Conservation (phyloP, 2,888 invertebrate species). For the Prosopocoilus inquinatus region DNA sequence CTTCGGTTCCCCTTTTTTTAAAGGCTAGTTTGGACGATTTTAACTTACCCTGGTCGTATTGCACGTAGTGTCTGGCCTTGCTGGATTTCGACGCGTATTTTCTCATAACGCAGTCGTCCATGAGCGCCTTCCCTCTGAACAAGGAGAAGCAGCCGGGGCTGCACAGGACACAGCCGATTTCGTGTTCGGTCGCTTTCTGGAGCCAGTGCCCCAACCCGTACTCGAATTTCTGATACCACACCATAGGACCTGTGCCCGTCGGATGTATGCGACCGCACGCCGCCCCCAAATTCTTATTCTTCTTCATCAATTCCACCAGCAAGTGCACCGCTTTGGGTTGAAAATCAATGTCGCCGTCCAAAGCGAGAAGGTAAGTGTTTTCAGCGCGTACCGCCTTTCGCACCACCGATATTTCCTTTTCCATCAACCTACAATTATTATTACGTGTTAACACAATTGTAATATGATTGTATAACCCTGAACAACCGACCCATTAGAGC, state of each 20-base stretch:
- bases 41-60: slow-evolving; percentile 79
- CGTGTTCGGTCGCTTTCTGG: slow-evolving; percentile 88
- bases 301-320: slow-evolving; percentile 83
- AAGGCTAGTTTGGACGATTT: slow-evolving; percentile 4
- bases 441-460: background rate
- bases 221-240: slow-evolving; percentile 68
- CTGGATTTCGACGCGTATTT: slow-evolving; percentile 77
- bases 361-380: slow-evolving; percentile 79
- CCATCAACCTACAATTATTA: slow-evolving; percentile 36
- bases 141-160: slow-evolving; percentile 90
- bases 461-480: background rate
- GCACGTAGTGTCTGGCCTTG: slow-evolving; percentile 82
- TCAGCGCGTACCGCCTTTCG: slow-evolving; percentile 47
- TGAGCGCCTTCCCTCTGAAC: slow-evolving; percentile 82
- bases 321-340: slow-evolving; percentile 75
- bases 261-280: slow-evolving; percentile 90
- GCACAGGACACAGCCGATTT: slow-evolving; percentile 86
- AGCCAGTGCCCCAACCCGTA: slow-evolving; percentile 93
- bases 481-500: background rate
- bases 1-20: background rate
- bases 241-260: slow-evolving; percentile 61
- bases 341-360: slow-evolving; percentile 90
- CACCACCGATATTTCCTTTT: slow-evolving; percentile 45
- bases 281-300: slow-evolving; percentile 73
- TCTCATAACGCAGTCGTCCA: slow-evolving; percentile 88